Conservation (phyloP, 1,140 invertebrate genomes). For the Uloborus diversus region DNA sequence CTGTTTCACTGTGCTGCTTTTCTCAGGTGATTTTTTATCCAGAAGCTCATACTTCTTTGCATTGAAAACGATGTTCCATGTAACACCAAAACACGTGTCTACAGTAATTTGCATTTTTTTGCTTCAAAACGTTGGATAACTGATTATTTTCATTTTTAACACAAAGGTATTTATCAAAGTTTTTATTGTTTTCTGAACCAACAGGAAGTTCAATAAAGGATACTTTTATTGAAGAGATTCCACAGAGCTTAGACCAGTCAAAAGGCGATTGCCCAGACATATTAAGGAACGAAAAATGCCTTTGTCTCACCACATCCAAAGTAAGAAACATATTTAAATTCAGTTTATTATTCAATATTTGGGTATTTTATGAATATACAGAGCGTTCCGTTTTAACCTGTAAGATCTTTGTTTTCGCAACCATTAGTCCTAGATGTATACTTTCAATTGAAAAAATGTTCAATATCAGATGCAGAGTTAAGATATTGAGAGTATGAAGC, state of each 20-base stretch:
- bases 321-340: conserved; percentile 9
- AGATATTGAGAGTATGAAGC: too few species aligned
- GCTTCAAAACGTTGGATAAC: background rate
- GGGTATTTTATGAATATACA: background rate
- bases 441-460: too few species aligned
- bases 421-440: too few species aligned
- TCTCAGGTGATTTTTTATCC: too few species aligned
- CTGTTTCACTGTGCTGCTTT: too few species aligned
- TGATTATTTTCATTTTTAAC: background rate
- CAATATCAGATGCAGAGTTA: too few species aligned
- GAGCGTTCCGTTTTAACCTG: too few species aligned
- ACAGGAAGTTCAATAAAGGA: conserved; percentile 33
- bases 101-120: background rate
- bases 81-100: background rate
- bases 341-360: background rate
- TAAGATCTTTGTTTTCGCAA: too few species aligned
- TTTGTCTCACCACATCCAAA: conserved; percentile 36
- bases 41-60: too few species aligned
- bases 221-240: conserved; percentile 41
- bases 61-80: background rate
- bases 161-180: background rate
- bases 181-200: background rate
- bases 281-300: conserved; percentile 48
- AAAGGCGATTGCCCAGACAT: conserved; percentile 46
- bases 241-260: conserved; percentile 18